A percentile compares a stretch with the other conserved stretches of the same genome.
Conservation (phyloP, 2,888 invertebrate genomes). For the Eristalis pertinax region DNA sequence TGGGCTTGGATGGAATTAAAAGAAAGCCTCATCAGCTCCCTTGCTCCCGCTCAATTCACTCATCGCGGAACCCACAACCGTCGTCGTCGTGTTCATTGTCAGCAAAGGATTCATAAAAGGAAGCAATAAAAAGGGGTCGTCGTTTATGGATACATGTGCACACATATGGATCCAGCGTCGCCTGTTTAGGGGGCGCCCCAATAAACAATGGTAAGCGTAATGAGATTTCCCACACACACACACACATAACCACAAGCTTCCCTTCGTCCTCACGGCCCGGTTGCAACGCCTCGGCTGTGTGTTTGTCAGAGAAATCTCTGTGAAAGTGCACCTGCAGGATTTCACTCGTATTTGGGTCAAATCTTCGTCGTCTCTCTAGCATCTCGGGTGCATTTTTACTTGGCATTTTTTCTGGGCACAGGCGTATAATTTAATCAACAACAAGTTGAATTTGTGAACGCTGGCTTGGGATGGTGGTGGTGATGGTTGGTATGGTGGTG, state of each 20-base stretch:
- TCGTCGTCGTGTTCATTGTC: conserved; percentile 48
- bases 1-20: conserved; percentile 11
- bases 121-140: conserved; percentile 49
- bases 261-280: neutral
- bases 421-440: neutral
- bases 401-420: neutral
- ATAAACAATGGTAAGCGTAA: conserved; percentile 59
- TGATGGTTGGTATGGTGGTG: conserved; percentile 4
- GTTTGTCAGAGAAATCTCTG: neutral
- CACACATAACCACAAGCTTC: neutral
- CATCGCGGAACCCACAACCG: neutral
- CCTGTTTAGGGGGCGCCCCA: conserved; percentile 18
- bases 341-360: neutral
- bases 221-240: conserved; percentile 53
- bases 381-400: neutral
- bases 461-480: neutral
- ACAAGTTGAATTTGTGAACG: conserved; percentile 4
- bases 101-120: conserved; percentile 65
- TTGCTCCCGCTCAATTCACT: neutral
- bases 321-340: neutral
- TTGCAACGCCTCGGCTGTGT: neutral
- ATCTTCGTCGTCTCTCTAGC: neutral
- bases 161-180: neutral
- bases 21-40: neutral
- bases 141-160: conserved; percentile 22